phyloP scores from a whole-genome alignment of 2,113 vertebrate genomes.

The Danionella cerebrum region DNA sequence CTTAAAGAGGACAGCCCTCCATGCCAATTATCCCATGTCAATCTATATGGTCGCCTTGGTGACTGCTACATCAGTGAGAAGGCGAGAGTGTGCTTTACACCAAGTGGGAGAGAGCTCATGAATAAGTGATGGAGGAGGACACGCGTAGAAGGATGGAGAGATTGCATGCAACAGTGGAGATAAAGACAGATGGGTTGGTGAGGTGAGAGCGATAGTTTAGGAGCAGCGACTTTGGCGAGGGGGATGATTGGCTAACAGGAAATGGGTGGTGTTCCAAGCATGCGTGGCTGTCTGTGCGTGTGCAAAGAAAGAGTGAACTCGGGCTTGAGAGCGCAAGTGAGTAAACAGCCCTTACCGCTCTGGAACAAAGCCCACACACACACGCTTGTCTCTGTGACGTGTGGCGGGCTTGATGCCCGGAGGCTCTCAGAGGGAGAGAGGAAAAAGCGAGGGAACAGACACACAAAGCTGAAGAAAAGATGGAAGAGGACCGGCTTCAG shows the following conservation, averaged over 20 bases:
- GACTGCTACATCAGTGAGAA: neutral
- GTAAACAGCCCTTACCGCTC: constrained; percentile 26
- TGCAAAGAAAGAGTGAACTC: constrained; percentile 7
- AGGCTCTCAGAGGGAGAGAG: neutral
- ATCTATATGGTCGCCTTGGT: constrained; percentile 22
- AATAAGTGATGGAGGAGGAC: constrained; percentile 38
- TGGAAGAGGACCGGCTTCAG: constrained; percentile 15
- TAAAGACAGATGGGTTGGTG: constrained; percentile 36
- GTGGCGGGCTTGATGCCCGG: constrained; percentile 19
- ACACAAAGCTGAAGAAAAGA: constrained; percentile 11
- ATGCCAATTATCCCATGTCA: constrained; percentile 15
- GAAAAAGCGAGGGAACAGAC: constrained; percentile 2
- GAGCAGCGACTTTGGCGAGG: constrained; percentile 1
- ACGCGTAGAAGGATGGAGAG: constrained; percentile 25
- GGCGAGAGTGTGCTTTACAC: constrained; percentile 28
- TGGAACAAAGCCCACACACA: neutral
- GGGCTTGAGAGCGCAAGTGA: constrained; percentile 3
- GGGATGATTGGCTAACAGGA: neutral
- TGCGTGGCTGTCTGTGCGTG: constrained; percentile 12
- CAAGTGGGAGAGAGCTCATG: constrained; percentile 26
- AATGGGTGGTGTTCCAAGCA: neutral
- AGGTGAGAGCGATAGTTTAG: constrained; percentile 44
- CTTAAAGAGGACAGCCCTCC: constrained; percentile 13
- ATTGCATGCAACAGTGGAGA: constrained; percentile 37
- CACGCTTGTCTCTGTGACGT: constrained; percentile 19